Percentiles rank a stretch among this genome's conserved stretches.
Conservation (phyloP, 2,888 invertebrate genomes). For the Acrocyrtus sp. region DNA sequence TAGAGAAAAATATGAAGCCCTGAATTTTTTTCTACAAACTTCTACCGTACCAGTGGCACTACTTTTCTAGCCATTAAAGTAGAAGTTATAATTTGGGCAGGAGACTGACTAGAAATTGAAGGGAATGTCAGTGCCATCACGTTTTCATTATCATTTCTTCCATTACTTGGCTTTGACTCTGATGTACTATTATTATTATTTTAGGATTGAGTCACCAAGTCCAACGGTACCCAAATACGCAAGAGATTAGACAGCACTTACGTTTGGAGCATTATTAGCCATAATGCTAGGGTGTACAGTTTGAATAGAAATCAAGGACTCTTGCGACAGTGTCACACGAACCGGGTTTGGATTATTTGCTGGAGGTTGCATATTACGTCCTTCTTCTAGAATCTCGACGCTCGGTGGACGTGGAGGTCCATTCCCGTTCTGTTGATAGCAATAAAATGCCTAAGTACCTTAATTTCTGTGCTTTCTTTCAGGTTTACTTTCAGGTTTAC, state of each 20-base stretch:
- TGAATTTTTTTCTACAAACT: not conserved
- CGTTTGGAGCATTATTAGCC: constrained; percentile 53
- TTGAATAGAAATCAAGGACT: constrained; percentile 51
- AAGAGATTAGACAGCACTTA: constrained; percentile 34
- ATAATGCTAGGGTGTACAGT: constrained; percentile 48
- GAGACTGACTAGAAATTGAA: constrained; percentile 39
- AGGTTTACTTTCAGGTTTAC: too few species aligned
- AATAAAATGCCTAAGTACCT: not conserved
- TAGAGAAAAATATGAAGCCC: not conserved
- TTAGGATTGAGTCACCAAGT: constrained; percentile 53
- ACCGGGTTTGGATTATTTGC: constrained; percentile 62
- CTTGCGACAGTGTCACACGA: constrained; percentile 57
- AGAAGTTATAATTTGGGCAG: constrained; percentile 40
- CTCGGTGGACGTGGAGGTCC: constrained; percentile 52
- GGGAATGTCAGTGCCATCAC: constrained; percentile 39
- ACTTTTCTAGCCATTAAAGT: constrained; percentile 47
- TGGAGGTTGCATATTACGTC: constrained; percentile 50
- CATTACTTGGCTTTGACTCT: constrained; percentile 46
- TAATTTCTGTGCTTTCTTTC: constrained; percentile 6
- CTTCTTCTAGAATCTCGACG: constrained; percentile 58
- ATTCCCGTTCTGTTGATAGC: constrained; percentile 55
- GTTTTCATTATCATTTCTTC: constrained; percentile 42
- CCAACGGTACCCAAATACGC: constrained; percentile 50
- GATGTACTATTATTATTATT: constrained; percentile 48
- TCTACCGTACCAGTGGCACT: constrained; percentile 43